Evolutionary conservation across 2,888 invertebrate genomes (phyloP), one percentile per base, ranked within the genome.

Genomic region (Leptinotarsa juncta): DNA sequence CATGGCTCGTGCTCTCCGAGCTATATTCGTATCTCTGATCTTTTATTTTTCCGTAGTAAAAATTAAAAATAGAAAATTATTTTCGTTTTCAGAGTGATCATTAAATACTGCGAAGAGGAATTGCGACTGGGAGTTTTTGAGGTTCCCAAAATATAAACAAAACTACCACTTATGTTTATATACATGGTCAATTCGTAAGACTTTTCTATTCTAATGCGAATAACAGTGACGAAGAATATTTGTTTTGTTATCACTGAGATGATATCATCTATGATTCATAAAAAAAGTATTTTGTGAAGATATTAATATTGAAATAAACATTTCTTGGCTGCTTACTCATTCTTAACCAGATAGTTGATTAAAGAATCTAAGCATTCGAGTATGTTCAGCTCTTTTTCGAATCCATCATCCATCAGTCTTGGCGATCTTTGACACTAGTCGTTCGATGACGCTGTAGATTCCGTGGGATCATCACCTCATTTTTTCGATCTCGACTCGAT

Each of bases 21-120:
- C 18, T 26, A 42, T 32, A 42, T 26, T 62, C 42, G n/a, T n/a
- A 7, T 42, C 42, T 10, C 32, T 16, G 16, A 42, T 62, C 62
- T 32, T 62, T 62, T 62, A 42, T 62, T 62, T 42, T 62, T 62
- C 32, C 62, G 62, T 62, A 62, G 62, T 62, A 62, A 62, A 62
- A 62, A 42, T 32, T 32, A 62, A 62, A 62, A 62, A 62, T 62
- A 62, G 42, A n/a, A 42, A 62, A 32, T 42, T 62, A 62, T 62
- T 62, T 26, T 62, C n/a, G 62, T 42, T 20, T 20, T 57, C 42
- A 62, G 32, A 62, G 42, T 62, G 42, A 62, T 62, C 62, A 3
- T 32, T 42, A 10, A 62, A 62, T 42, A 18, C 20, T 23, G 14
- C 32, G 5, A 62, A 62, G 10, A 16, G 42, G 2, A 42, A 42